Conservation (phyloP, 2,797 vertebrate genomes). For the Sardinella longiceps region DNA sequence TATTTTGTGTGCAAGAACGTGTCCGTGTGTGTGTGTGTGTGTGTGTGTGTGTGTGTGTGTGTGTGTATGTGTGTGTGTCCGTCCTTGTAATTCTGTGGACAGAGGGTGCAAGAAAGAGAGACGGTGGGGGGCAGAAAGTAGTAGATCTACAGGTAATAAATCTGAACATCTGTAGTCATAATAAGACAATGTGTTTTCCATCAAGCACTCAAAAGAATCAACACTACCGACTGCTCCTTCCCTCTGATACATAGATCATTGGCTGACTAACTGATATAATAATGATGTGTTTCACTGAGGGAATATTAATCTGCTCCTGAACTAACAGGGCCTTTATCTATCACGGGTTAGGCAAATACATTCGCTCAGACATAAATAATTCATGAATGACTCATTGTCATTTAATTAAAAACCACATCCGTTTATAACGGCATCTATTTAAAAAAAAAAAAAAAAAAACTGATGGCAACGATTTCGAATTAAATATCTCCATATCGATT, state of each 20-base stretch:
- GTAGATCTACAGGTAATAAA: background rate
- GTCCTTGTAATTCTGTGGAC: too few species aligned
- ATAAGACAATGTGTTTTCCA: background rate
- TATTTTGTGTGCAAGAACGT: background rate
- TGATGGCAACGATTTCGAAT: conserved; percentile 25
- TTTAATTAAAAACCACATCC: background rate
- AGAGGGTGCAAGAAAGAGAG: background rate
- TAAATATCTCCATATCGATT: conserved; percentile 56
- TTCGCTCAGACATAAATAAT: background rate
- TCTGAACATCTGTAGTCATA: background rate
- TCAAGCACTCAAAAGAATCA: background rate
- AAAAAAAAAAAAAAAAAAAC: background rate
- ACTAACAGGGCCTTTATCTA: background rate
- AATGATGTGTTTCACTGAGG: background rate
- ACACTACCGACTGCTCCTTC: background rate
- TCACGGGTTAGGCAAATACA: background rate
- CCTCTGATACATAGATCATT: background rate
- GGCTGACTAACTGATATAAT: background rate
- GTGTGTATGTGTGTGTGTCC: conserved; percentile 34
- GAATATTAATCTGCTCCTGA: background rate
- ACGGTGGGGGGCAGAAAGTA: background rate
- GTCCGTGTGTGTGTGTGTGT: conserved; percentile 23
- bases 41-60: conserved; percentile 23
- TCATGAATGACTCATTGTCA: background rate
- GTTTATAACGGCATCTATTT: background rate